Conservation (phyloP, 2,888 invertebrate genomes). For the Synanthedon andrenaeformis region DNA sequence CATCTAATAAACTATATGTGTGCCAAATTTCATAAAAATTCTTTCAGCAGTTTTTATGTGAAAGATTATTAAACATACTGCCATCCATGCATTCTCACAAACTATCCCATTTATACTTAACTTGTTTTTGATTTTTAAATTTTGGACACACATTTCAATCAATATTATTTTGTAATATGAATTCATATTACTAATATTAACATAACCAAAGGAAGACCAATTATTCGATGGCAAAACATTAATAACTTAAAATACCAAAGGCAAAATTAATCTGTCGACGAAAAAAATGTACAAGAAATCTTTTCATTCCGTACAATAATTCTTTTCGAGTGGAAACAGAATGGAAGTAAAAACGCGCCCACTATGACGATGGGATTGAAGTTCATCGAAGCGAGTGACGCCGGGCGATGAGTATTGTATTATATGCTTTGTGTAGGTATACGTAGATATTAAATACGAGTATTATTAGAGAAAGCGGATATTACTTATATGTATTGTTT, state of each 20-base stretch:
- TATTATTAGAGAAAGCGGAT: constrained; percentile 8
- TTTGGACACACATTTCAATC: too few relatives aligned
- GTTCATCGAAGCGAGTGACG: constrained; percentile 42
- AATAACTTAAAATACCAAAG: neutral
- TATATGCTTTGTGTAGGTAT: constrained; percentile 29
- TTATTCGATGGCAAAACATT: neutral
- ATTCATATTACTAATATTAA: too few relatives aligned
- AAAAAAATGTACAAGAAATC: constrained; percentile 17
- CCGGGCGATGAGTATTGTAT: constrained; percentile 45
- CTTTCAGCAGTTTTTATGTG: too few relatives aligned
- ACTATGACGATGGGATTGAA: constrained; percentile 41
- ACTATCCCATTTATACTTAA: too few relatives aligned
- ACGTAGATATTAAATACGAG: constrained; percentile 22
- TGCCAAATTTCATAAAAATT: too few relatives aligned
- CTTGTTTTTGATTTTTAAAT: too few relatives aligned
- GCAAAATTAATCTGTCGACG: neutral
- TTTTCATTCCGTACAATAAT: constrained; percentile 53
- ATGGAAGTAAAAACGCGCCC: constrained; percentile 32
- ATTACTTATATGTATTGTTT: neutral
- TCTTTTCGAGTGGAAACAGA: constrained; percentile 24
- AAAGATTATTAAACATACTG: too few relatives aligned
- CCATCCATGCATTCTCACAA: too few relatives aligned
- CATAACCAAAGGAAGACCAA: too few relatives aligned
- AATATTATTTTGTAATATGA: too few relatives aligned
- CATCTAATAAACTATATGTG: too few relatives aligned